A percentile compares a stretch with the other conserved stretches of the same genome.
Conservation (phyloP, 2,888 invertebrate species). For the Heliconius aoede region DNA sequence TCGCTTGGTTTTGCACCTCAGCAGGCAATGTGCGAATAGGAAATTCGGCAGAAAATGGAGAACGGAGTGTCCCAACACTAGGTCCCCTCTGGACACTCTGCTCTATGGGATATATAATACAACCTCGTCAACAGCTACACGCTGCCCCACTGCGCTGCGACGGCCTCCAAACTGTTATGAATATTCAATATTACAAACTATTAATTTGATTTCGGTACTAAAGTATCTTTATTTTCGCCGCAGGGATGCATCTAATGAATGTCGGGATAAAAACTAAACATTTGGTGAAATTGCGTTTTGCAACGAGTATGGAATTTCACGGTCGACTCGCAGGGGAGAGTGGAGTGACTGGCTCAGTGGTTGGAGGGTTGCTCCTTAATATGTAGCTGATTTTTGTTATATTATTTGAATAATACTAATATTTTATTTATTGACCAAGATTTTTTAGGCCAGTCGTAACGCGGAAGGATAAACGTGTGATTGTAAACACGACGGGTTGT, state of each 20-base stretch:
- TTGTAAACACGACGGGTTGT: too few species aligned
- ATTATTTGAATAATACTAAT: not conserved
- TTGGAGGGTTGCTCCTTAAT: not conserved
- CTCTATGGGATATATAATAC: not conserved
- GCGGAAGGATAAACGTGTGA: too few species aligned
- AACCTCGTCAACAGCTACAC: not conserved
- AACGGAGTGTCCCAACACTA: not conserved
- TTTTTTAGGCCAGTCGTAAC: not conserved
- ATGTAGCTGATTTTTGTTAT: not conserved
- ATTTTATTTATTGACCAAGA: not conserved
- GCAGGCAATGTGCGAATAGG: not conserved
- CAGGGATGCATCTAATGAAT: constrained; percentile 71
- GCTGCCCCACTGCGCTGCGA: not conserved
- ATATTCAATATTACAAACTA: not conserved
- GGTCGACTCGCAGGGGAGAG: constrained; percentile 61
- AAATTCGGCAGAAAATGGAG: not conserved
- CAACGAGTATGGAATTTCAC: constrained; percentile 62
- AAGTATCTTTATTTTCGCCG: constrained; percentile 61
- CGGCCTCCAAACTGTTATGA: not conserved
- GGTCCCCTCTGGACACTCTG: not conserved
- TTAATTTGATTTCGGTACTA: constrained; percentile 3
- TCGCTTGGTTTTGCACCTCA: not conserved
- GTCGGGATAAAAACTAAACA: constrained; percentile 60
- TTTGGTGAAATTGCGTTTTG: constrained; percentile 72
- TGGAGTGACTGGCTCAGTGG: constrained; percentile 37